Base-by-base conservation (phyloP, 2,797 vertebrate species). In the Hydrocynus forskahlii region DNA sequence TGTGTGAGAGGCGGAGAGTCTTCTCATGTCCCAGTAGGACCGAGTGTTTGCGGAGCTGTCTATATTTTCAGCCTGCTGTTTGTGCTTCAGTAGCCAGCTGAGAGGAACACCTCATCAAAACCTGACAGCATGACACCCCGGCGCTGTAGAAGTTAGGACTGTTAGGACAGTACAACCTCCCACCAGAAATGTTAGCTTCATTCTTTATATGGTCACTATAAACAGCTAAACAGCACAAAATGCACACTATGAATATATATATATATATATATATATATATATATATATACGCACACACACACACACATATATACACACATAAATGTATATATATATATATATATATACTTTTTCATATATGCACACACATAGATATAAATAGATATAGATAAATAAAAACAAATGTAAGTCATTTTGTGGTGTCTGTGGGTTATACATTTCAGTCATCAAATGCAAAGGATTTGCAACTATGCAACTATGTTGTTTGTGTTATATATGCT, bases 81-180 rank as follows among this genome's bases (percentile, higher is more conserved):
- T 14, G 14, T 21, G 9, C 68, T 71, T 71, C 45, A 71, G 12
- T 29, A 23, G 17, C 17, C 66, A 4, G 63, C 35, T 68, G 68
- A 70, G n/a, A 29, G 23, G 48, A 35, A 35, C 45, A 25, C 16
- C 69, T 52, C 1, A 29, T 29, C 23, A 54, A 35, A 48, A 9
- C 45, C 69, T 72, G 69, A 35, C 69, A 72, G 69, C 17, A 10
- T 35, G 50, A 72, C 50, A 38, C 23, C 69, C 10, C 25, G 8
- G 69, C 25, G 14, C 48, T 55, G 17, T 14, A 38, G 50, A 25
- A 55, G 13, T 21, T 43, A 54, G 21, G 45, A 23, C 38, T n/a
- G n/a, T n/a, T n/a, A 45, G 66, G 19, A 5, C 35, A 45, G 17
- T 1, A 21, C 66, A n/a, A 48, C n/a, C 12, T 25, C 43, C 66